Conservation (phyloP, 2,888 invertebrate genomes). For the Eumacrocentrus americanus region DNA sequence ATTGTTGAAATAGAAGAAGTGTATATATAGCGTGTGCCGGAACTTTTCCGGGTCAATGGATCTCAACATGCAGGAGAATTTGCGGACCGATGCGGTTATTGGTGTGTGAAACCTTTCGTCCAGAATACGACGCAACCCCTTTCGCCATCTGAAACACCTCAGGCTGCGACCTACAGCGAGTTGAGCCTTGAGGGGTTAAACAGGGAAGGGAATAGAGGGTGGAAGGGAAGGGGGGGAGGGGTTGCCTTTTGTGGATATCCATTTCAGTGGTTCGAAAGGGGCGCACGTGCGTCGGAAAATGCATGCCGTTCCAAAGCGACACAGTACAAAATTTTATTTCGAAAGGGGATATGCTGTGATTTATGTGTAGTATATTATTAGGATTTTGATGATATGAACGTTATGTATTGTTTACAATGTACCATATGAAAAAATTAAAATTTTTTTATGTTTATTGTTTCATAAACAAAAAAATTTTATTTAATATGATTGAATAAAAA, state of each 20-base stretch:
- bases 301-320: background rate
- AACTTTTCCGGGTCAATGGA: constrained; percentile 18
- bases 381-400: background rate
- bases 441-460: background rate
- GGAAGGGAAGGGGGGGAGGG: background rate
- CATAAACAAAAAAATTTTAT: too few relatives aligned
- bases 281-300: constrained; percentile 8
- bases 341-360: background rate
- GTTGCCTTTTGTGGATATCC: constrained; percentile 2
- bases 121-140: constrained; percentile 6
- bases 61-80: constrained; percentile 1
- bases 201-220: background rate
- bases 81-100: constrained; percentile 9
- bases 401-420: background rate
- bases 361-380: constrained; percentile 1
- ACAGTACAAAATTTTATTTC: background rate
- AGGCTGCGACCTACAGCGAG: background rate
- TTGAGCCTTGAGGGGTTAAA: background rate
- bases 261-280: constrained; percentile 1
- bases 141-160: background rate
- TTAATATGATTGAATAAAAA: too few relatives aligned
- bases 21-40: constrained; percentile 6
- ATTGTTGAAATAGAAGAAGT: background rate
- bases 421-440: too few relatives aligned
- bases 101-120: constrained; percentile 11